These are phyloP conservation scores for Gymnosoma rotundatum DNA, from an alignment of 2,888 invertebrate species.

Conservation along the genomic window DNA sequence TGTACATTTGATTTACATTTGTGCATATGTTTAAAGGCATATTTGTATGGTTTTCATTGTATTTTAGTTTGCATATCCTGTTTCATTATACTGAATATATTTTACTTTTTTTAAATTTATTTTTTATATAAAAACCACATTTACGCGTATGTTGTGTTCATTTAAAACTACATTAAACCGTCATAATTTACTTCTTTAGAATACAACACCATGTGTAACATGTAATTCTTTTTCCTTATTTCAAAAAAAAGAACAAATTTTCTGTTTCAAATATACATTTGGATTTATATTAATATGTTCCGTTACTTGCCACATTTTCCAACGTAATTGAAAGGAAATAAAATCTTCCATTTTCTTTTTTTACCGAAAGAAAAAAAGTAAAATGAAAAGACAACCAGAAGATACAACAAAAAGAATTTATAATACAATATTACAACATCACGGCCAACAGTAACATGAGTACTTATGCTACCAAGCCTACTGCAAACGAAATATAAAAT, in stretches of 20 bases:
- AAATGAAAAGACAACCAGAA: slow-evolving; percentile 34
- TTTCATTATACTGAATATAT: slow-evolving; percentile 33
- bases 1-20: no score
- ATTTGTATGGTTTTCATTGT: slow-evolving; percentile 23
- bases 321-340: slow-evolving; percentile 61
- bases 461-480: neutral
- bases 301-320: no score
- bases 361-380: neutral
- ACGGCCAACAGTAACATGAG: slow-evolving; percentile 6
- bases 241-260: slow-evolving; percentile 13
- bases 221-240: slow-evolving; percentile 21
- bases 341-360: slow-evolving; percentile 26
- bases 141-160: slow-evolving; percentile 64
- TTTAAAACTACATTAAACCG: slow-evolving; percentile 69
- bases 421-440: slow-evolving; percentile 48
- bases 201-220: slow-evolving; percentile 65
- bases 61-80: slow-evolving; percentile 48
- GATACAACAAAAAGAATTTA: slow-evolving; percentile 29
- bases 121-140: slow-evolving; percentile 43
- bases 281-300: slow-evolving; percentile 9
- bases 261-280: slow-evolving; percentile 42
- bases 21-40: neutral
- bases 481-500: slow-evolving; percentile 1
- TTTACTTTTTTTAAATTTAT: slow-evolving; percentile 18
- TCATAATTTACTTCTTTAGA: slow-evolving; percentile 67